Evolutionary conservation across 2,113 vertebrate genomes (phyloP).

Genomic region (Dolichotis patagonum): DNA sequence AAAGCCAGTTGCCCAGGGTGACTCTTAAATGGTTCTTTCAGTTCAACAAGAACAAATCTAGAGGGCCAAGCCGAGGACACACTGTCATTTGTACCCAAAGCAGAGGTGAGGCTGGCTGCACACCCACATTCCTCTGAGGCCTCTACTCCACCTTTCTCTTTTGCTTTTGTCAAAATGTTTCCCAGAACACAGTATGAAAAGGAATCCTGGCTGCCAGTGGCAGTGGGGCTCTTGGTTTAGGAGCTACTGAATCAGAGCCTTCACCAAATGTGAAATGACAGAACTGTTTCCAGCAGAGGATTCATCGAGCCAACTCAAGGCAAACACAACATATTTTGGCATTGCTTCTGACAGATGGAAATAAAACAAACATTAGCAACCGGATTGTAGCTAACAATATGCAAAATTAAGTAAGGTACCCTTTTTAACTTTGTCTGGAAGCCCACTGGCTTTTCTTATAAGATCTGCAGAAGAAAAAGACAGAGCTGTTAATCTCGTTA

Average conservation of each 20-base stretch:
- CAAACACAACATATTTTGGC: conserved; percentile 82
- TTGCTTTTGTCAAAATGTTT: conserved; percentile 45
- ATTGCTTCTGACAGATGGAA: conserved; percentile 82
- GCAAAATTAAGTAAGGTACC: conserved; percentile 86
- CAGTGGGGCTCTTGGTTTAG: conserved; percentile 34
- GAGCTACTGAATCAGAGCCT: conserved; percentile 63
- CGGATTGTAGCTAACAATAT: conserved; percentile 83
- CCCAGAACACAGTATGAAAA: conserved; percentile 44
- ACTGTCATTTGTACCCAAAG: not conserved
- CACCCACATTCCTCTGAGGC: not conserved
- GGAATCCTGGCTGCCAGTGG: not conserved
- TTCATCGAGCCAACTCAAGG: conserved; percentile 80
- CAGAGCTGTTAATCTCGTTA: conserved; percentile 83
- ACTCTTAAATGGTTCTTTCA: not conserved
- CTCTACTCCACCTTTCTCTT: not conserved
- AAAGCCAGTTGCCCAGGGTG: not conserved
- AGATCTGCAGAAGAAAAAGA: conserved; percentile 73
- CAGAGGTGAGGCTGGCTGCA: not conserved
- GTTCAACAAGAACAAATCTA: not conserved
- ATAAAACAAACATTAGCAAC: conserved; percentile 84
- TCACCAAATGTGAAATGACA: conserved; percentile 77
- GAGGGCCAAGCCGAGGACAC: not conserved
- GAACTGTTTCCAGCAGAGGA: conserved; percentile 77
- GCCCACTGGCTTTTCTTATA: conserved; percentile 83
- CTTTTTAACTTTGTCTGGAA: conserved; percentile 79